Evolutionary conservation across 2,113 vertebrate species (phyloP).

Genomic region (Aptenodytes forsteri): DNA sequence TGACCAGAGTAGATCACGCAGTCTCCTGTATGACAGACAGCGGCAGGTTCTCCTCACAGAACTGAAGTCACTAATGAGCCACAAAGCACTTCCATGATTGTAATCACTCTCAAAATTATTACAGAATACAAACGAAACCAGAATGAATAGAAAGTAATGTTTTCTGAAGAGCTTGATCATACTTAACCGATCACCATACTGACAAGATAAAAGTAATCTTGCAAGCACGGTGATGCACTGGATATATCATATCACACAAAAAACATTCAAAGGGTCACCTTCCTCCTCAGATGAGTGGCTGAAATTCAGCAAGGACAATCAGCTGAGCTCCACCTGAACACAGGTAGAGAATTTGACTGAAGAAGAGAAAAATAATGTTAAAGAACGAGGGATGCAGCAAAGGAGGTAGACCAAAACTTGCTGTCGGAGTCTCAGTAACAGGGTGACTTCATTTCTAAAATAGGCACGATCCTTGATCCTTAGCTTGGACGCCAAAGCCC

Average conservation of each 20-base stretch:
- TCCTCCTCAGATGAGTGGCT: neutral
- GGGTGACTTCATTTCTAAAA: neutral
- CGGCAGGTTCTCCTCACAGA: neutral
- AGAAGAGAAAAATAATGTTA: neutral
- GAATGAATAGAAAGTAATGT: conserved; percentile 7
- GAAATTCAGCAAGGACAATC: neutral
- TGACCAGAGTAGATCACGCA: neutral
- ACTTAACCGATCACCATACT: neutral
- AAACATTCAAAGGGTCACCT: neutral
- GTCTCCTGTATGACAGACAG: neutral
- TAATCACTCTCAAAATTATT: conserved; percentile 40
- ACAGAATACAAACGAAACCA: conserved; percentile 42
- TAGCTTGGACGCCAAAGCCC: neutral
- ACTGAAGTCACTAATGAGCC: conserved; percentile 17
- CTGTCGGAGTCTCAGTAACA: neutral
- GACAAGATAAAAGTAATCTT: neutral
- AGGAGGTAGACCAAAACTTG: neutral
- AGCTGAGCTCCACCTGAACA: neutral
- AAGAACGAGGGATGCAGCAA: neutral
- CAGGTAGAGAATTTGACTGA: neutral
- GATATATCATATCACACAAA: neutral
- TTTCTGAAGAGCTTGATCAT: conserved; percentile 20
- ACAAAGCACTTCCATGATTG: neutral
- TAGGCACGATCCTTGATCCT: neutral
- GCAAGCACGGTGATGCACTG: neutral